A percentile compares a stretch with the other conserved stretches of the same genome.
Evolutionary conservation across 2,113 vertebrate species (phyloP).

Genomic region (Hypocryptadius cinnamomeus): DNA sequence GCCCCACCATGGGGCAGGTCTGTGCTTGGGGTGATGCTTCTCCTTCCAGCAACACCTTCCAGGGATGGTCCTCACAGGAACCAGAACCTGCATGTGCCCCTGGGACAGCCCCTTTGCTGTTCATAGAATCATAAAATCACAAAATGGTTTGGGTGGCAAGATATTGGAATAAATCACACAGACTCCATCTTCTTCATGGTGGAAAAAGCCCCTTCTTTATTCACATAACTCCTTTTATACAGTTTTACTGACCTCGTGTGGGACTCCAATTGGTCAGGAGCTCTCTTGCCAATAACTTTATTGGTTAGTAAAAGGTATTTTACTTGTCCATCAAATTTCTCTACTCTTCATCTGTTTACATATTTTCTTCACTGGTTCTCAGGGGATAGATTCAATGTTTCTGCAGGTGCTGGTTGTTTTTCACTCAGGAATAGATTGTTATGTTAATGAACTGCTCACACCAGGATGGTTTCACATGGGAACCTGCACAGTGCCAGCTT

Average conservation of each 20-base stretch:
- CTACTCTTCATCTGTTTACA: not conserved
- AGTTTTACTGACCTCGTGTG: not conserved
- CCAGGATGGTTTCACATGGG: not conserved
- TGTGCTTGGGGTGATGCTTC: not conserved
- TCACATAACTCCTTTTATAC: not conserved
- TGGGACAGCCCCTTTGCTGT: not conserved
- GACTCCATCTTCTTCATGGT: not conserved
- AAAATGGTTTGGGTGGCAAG: not conserved
- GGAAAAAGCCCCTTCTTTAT: not conserved
- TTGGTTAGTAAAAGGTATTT: not conserved
- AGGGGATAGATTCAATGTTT: not conserved
- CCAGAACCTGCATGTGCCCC: no score
- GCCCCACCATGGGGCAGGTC: rapidly evolving
- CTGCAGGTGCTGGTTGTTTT: not conserved
- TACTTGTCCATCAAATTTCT: not conserved
- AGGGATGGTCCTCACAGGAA: not conserved
- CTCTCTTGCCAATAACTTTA: not conserved
- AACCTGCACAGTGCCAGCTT: not conserved
- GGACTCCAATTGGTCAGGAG: not conserved
- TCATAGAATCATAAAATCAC: rapidly evolving
- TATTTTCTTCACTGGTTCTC: not conserved
- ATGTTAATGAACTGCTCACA: not conserved
- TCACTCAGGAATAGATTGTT: not conserved
- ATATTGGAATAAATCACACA: not conserved
- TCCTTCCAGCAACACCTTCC: not conserved